A percentile compares a stretch with the other conserved stretches of the same genome.
Conservation (phyloP, 1,140 invertebrate species). For the Heterodera schachtii region DNA sequence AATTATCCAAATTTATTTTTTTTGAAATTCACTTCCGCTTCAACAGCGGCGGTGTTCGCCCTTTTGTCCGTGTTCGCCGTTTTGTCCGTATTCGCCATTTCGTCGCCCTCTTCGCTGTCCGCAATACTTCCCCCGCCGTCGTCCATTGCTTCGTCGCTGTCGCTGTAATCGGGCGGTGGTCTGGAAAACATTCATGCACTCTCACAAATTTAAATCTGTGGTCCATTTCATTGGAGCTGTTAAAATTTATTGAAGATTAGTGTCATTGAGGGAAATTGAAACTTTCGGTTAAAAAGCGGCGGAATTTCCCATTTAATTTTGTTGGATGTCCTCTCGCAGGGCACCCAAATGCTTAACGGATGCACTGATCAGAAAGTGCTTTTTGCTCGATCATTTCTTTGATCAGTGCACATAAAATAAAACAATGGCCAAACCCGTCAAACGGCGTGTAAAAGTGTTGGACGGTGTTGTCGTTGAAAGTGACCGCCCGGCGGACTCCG, state of each 20-base stretch:
- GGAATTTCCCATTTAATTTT: too few species aligned
- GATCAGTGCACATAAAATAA: too few species aligned
- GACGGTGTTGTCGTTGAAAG: slow-evolving; percentile 25
- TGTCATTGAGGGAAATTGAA: too few species aligned
- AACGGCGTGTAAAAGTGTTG: slow-evolving; percentile 25
- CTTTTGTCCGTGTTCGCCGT: not conserved
- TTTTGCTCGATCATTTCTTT: too few species aligned
- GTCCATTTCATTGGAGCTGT: too few species aligned
- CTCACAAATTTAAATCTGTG: too few species aligned
- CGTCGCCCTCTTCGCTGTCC: slow-evolving; percentile 18
- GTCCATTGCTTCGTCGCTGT: slow-evolving; percentile 26
- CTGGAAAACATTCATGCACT: not conserved
- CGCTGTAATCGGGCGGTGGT: slow-evolving; percentile 28
- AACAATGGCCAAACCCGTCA: slow-evolving; percentile 11
- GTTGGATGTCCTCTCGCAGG: too few species aligned
- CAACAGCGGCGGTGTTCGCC: slow-evolving; percentile 17
- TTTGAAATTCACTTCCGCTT: slow-evolving; percentile 13
- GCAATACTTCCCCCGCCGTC: slow-evolving; percentile 15
- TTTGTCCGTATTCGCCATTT: not conserved
- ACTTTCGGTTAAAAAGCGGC: too few species aligned
- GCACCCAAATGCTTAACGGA: too few species aligned
- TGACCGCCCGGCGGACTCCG: not conserved
- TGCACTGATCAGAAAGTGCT: too few species aligned
- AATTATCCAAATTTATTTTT: not conserved
- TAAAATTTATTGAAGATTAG: too few species aligned